Conservation (phyloP, 1,140 invertebrate species). For the Forficula auricularia region DNA sequence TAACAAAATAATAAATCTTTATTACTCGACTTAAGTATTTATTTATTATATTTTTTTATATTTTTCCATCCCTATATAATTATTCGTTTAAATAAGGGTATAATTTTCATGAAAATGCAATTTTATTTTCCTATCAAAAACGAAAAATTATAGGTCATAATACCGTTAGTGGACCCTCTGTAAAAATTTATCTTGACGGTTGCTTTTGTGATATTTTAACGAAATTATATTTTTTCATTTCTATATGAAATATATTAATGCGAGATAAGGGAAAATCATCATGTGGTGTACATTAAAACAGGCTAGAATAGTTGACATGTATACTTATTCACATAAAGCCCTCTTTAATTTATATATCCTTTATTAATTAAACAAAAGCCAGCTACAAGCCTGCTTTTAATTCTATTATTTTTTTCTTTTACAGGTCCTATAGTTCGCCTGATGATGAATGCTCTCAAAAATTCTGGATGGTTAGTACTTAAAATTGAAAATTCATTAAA, state of each 20-base stretch:
- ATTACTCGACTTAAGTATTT: too few relatives aligned
- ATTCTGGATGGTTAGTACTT: conserved; percentile 57
- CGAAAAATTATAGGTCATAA: too few relatives aligned
- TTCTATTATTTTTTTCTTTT: conserved; percentile 17
- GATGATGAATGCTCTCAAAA: conserved; percentile 67
- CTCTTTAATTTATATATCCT: not conserved
- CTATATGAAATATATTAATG: not conserved
- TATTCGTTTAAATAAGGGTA: too few relatives aligned
- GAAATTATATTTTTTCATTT: too few relatives aligned
- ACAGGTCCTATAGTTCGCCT: conserved; percentile 65
- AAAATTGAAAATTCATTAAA: conserved; percentile 14
- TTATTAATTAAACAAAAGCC: not conserved
- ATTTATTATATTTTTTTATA: too few relatives aligned
- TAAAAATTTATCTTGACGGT: too few relatives aligned
- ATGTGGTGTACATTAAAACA: not conserved
- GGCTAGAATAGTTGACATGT: not conserved
- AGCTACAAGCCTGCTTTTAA: not conserved
- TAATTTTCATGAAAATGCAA: too few relatives aligned
- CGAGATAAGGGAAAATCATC: not conserved
- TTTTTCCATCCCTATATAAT: too few relatives aligned
- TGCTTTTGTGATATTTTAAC: too few relatives aligned
- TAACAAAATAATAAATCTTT: too few relatives aligned
- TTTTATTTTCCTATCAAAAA: too few relatives aligned
- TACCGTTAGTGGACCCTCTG: too few relatives aligned
- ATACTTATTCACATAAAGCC: not conserved